Base-by-base conservation (phyloP, 2,888 invertebrate species). In the Odontocolon sp. region DNA sequence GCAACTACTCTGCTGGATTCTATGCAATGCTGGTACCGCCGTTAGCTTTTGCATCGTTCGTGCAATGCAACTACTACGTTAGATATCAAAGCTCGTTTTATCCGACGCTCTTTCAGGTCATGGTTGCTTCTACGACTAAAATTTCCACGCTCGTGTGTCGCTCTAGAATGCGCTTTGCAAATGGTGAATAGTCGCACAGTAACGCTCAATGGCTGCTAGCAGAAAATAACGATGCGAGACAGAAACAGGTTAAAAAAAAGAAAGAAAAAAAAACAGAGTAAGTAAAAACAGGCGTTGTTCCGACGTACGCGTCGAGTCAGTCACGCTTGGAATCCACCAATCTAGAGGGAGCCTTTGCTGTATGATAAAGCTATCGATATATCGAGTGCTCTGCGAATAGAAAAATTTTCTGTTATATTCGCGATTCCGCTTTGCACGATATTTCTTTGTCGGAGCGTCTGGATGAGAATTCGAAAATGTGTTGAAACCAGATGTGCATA, bases 21-120 rank as follows among this genome's bases (percentile, higher is more conserved):
- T 16, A 23, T 64, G 47, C 14, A 45, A 23, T 14, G 9, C 21
- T 5, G 14, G 31, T 33, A 31, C 33, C 40, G n/a, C n/a, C 31
- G 16, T n/a, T n/a, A 18, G 23, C 23, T 38, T 11, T 38, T 14
- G 23, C 14, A 18, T 45, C 45, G 56, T 47, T 45, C 31, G 45
- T 57, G 26, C 45, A 16, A 33, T 23, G 31, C 26, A 31, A 42
- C 36, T 42, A 61, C 57, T 26, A 31, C 31, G 61, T 72, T 68
- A 72, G 68, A 68, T 72, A 72, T 72, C 68, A 64, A 33, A 71
- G 72, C 47, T 36, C 63, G 26, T 21, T 47, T 69, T 72, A 64
- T 77, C 57, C 33, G 31, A 76, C 54, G 54, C 31, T 54, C 54
- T 45, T 67, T 67, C 70, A 56, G 47, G 9, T 33, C 28, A 18